Base-by-base conservation (phyloP, 2,888 invertebrate genomes). In the Ornithoptera priamus region DNA sequence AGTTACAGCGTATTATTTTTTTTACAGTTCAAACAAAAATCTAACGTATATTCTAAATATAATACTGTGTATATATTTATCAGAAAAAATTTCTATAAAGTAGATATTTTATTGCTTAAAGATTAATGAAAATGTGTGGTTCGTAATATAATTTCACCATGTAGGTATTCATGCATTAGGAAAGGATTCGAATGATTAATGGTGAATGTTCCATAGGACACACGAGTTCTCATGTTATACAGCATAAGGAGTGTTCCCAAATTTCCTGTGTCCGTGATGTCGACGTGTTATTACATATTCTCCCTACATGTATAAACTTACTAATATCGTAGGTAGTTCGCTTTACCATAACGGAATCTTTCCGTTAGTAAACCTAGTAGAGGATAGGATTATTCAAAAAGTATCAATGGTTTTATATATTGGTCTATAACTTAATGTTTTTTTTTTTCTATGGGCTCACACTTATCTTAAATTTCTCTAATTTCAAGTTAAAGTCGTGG, bases 241-340 rank as follows among this genome's bases (percentile, higher is more conserved):
- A 17, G 22, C 62, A 62, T 62, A 62, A 67, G 22, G 67, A 50
- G 57, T 57, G 46, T 42, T 62, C 57, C 62, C 42, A 62, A 62
- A 67, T 67, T 67, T 67, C 62, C 67, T 56, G 39, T 62, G 67
- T 57, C 24, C 62, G 62, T 62, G 62, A 68, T 30, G 58, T 15
- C 24, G 30, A 46, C 58, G 46, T 22, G 18, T 42, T 62, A 57
- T 56, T 62, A 36, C 20, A 8, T 18, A 20, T 57, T 20, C 20
- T 57, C 20, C 10, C 8, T 57, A 20, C 50, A 12, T 12, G 17
- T 5, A 50, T 50, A 5, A 53, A n/a, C 6, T 53, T 7, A 53
- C n/a, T 50, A 17, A 53, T 53, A 53, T n/a, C 18, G n/a, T 53
- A 18, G 5, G 18, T 18, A 46, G 46, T 46, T 10, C 15, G 46